phyloP scores from a whole-genome alignment of 2,113 vertebrate species.

The Cervus canadensis region DNA sequence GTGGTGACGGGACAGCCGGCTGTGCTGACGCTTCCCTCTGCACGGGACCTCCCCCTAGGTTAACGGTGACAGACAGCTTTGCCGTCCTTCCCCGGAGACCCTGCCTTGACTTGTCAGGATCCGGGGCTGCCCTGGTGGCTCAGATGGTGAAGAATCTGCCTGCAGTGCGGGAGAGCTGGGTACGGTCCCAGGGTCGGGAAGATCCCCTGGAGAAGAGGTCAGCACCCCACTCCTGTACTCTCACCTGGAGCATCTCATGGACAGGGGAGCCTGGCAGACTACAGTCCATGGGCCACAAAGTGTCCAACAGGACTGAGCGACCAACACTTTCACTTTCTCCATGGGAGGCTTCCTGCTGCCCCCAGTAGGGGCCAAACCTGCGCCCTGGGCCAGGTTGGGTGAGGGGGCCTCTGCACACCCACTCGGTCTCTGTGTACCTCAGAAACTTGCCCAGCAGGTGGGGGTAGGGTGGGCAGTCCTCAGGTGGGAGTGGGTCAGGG shows the following conservation, averaged over 20 bases:
- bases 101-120: neutral
- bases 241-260: neutral
- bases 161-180: neutral
- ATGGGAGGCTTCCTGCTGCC: neutral
- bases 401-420: neutral
- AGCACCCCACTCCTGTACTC: neutral
- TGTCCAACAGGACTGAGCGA: neutral
- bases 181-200: neutral
- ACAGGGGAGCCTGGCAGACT: neutral
- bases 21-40: accelerated
- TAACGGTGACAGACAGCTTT: accelerated
- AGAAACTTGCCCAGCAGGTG: neutral
- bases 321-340: neutral
- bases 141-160: neutral
- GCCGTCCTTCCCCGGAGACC: accelerated
- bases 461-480: neutral
- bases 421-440: neutral
- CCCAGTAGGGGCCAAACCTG: neutral
- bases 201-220: neutral
- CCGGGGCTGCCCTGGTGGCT: neutral
- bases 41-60: neutral
- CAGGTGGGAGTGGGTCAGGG: neutral
- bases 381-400: neutral
- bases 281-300: neutral
- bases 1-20: neutral